phyloP scores from a whole-genome alignment of 2,113 vertebrate genomes.

The Etheostoma spectabile region DNA sequence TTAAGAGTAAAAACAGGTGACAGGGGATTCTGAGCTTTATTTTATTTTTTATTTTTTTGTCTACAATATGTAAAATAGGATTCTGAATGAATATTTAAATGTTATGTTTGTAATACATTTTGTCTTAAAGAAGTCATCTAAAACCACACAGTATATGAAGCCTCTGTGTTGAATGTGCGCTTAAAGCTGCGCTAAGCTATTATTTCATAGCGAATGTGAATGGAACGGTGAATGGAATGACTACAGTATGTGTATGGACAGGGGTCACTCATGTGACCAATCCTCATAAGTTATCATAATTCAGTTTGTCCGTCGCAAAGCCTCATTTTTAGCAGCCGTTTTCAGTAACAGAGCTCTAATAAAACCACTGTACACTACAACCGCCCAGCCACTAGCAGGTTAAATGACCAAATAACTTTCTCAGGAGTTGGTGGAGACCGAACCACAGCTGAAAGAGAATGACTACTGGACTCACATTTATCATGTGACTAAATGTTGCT shows the following conservation, averaged over 20 bases:
- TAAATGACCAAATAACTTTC: too few species aligned
- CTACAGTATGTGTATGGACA: background rate
- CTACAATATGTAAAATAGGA: background rate
- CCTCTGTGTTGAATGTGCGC: background rate
- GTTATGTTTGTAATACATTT: background rate
- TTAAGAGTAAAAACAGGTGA: background rate
- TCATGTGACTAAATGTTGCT: too few species aligned
- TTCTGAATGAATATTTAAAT: background rate
- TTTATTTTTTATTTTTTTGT: too few species aligned
- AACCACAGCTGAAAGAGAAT: too few species aligned
- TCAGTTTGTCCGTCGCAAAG: too few species aligned
- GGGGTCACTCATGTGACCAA: background rate
- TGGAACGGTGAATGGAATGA: background rate
- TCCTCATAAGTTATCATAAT: background rate
- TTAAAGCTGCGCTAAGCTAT: background rate
- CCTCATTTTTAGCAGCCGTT: too few species aligned
- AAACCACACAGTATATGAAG: background rate
- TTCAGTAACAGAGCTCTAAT: too few species aligned
- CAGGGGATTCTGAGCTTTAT: background rate
- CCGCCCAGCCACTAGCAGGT: too few species aligned
- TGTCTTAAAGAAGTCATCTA: too few species aligned
- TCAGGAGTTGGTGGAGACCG: too few species aligned
- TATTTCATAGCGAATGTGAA: background rate
- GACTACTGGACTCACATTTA: too few species aligned
- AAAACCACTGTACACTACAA: too few species aligned